These are phyloP conservation scores for Dicyrtoma fusca DNA, from an alignment of 2,888 invertebrate genomes.

Conservation along the genomic window DNA sequence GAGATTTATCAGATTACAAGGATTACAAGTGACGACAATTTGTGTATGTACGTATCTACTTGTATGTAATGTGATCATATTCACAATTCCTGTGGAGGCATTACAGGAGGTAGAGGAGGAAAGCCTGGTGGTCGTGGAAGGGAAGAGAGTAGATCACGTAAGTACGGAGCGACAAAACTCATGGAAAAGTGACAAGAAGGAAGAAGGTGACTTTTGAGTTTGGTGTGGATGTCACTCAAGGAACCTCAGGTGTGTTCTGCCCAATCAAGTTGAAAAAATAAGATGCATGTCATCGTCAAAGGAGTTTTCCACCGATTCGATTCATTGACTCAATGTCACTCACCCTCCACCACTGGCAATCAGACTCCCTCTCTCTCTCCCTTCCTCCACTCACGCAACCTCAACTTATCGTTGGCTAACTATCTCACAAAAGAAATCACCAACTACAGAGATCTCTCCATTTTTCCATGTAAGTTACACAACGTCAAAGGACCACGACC, in stretches of 20 bases:
- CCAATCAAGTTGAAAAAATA: conserved; percentile 40
- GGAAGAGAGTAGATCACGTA: neutral
- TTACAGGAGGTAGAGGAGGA: neutral
- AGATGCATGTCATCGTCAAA: conserved; percentile 39
- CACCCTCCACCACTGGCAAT: conserved; percentile 33
- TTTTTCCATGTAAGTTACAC: neutral
- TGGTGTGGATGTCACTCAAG: conserved; percentile 34
- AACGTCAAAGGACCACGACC: too few relatives aligned
- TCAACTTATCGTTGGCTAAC: too few relatives aligned
- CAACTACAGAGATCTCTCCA: neutral
- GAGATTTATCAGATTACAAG: too few relatives aligned
- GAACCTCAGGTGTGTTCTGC: conserved; percentile 37
- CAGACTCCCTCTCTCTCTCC: neutral
- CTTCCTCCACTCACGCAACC: neutral
- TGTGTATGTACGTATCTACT: neutral
- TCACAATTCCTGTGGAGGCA: too few relatives aligned
- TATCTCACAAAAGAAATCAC: too few relatives aligned
- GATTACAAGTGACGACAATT: neutral
- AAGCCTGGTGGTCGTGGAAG: neutral
- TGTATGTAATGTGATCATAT: neutral
- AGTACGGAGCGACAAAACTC: too few relatives aligned
- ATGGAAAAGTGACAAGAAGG: conserved; percentile 8
- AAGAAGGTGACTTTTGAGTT: conserved; percentile 33
- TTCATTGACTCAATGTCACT: conserved; percentile 38
- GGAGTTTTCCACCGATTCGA: conserved; percentile 35